phyloP scores from a whole-genome alignment of 2,113 vertebrate species.

The Alectura lathami region DNA sequence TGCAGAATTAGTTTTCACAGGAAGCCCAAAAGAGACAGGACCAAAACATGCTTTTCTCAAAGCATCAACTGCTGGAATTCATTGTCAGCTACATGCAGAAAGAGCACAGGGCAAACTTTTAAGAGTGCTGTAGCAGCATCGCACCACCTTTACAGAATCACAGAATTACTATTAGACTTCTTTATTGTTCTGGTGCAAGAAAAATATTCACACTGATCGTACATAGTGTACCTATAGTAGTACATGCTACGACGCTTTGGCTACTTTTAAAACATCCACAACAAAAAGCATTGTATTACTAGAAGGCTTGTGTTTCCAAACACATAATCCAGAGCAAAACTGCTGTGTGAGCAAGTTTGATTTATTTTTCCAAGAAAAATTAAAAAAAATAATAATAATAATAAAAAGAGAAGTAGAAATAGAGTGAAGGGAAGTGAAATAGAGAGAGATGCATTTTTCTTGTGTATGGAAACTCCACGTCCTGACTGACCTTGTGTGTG shows the following conservation, averaged over 20 bases:
- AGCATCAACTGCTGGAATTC: background rate
- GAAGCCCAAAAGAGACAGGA: background rate
- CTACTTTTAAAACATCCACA: background rate
- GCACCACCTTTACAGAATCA: background rate
- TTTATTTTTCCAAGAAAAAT: background rate
- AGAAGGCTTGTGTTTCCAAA: background rate
- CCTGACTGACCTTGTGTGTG: background rate
- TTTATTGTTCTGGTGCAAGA: background rate
- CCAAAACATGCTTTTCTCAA: background rate
- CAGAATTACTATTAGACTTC: background rate
- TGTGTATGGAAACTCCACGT: background rate
- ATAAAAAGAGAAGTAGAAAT: background rate
- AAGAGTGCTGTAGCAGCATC: background rate
- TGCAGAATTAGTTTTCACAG: background rate
- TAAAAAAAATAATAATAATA: background rate
- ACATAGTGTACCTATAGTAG: background rate
- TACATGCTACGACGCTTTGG: background rate
- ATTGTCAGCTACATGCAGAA: background rate
- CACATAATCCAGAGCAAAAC: accelerated
- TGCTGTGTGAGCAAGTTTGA: background rate
- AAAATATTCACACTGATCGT: background rate
- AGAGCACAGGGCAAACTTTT: background rate
- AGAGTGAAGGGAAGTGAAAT: too few species aligned
- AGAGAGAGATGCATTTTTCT: background rate
- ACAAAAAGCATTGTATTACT: background rate